Evolutionary conservation across 2,888 invertebrate species (phyloP), one percentile per base, ranked within the genome.

Genomic region (Maniola hyperantus): DNA sequence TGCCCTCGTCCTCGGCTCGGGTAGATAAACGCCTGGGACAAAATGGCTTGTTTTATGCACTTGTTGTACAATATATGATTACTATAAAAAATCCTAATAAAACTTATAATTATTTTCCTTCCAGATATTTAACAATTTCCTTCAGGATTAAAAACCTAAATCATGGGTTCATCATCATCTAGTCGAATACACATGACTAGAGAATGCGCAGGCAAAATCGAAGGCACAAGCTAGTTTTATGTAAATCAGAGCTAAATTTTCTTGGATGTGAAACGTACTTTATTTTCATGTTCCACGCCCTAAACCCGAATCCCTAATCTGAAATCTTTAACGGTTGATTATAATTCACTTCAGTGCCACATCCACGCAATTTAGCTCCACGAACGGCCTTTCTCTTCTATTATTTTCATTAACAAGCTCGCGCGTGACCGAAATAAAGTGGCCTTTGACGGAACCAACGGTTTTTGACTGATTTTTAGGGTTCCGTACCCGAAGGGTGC

Each of bases 381-480:
- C 72, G 79, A 76, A 71, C 71, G 74, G 74, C 80, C 80, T 83
- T 84, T 82, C 81, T 82, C 80, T 81, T 77, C 81, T 83, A 87
- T 87, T 87, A 87, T 88, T 87, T 87, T 87, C 85, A 88, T 87
- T 88, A 87, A 84, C 85, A 82, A 80, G 77, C 76, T 65, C 60
- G 77, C 77, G 78, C 88, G 87, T 88, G 89, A 87, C 84, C 80
- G 76, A 86, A 88, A 88, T 88, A 87, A 85, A 87, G 79, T 83
- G 80, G 74, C 76, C 79, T 83, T 80, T 80, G 82, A 81, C 75
- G 76, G 69, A 71, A 63, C 71, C 75, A 76, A 76, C 77, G 79
- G 76, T 77, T 79, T 79, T 79, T 78, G 76, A 78, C 71, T 72
- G 72, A 75, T 74, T 74, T 76, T 51, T 51, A 26, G 50, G 50